Conservation (phyloP, 2,797 vertebrate species). For the Oreochromis mossambicus region DNA sequence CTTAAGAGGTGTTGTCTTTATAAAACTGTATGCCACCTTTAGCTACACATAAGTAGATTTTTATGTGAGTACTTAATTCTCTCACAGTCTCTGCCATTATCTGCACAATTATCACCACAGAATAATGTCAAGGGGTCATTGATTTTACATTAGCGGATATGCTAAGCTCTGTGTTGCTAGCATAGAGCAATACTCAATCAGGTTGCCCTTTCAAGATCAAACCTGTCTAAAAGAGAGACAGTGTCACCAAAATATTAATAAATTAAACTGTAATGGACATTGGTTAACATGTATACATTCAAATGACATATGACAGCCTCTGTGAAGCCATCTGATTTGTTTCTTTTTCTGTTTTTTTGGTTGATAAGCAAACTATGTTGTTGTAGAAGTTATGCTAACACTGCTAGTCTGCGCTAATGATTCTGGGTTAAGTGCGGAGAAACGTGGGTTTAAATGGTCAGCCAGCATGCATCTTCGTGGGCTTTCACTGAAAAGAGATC, state of each 20-base stretch:
- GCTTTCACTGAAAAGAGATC: slow-evolving; percentile 39
- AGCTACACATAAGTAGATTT: neutral
- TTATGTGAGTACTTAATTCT: neutral
- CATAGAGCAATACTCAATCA: neutral
- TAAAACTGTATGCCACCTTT: neutral
- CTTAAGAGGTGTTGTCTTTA: neutral
- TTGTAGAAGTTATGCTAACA: slow-evolving; percentile 12
- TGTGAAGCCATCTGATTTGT: neutral
- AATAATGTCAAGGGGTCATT: neutral
- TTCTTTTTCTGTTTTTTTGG: neutral
- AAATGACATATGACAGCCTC: neutral
- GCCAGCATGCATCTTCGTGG: slow-evolving; percentile 54
- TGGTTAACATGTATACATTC: neutral
- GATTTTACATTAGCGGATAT: neutral
- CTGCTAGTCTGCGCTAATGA: slow-evolving; percentile 45
- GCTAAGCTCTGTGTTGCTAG: neutral
- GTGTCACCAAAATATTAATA: neutral
- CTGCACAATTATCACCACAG: neutral
- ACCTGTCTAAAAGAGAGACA: neutral
- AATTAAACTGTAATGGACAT: neutral
- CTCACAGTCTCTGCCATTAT: neutral
- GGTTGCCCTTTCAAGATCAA: neutral
- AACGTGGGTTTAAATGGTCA: slow-evolving; percentile 14
- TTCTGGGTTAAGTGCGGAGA: slow-evolving; percentile 16
- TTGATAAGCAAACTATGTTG: neutral